Percentiles rank a stretch among this genome's conserved stretches.
Evolutionary conservation across 2,888 invertebrate species (phyloP).

Genomic region (Limnephilus auricula): DNA sequence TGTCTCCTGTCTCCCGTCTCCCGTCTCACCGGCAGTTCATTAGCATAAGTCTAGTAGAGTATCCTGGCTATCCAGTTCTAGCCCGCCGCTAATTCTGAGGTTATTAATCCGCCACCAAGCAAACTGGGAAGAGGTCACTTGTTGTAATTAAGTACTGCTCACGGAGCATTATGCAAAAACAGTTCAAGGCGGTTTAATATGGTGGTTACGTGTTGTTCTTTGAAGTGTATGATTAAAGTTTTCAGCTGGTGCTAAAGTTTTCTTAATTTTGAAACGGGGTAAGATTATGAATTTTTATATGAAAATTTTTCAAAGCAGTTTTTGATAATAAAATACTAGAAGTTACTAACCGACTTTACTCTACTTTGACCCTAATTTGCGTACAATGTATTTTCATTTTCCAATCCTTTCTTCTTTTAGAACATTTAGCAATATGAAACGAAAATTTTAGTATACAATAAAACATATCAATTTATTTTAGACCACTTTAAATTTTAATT

Average conservation of each 20-base stretch:
- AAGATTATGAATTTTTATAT: neutral
- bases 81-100: neutral
- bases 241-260: neutral
- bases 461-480: no score
- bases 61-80: neutral
- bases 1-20: neutral
- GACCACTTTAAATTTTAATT: no score
- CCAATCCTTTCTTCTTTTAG: no score
- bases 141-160: neutral
- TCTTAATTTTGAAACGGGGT: neutral
- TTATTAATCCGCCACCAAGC: neutral
- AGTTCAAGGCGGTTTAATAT: neutral
- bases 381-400: no score
- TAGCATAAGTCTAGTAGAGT: neutral
- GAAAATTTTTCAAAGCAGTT: neutral
- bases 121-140: neutral
- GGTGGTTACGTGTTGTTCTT: neutral
- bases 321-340: neutral
- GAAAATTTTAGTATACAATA: no score
- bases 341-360: neutral
- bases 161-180: neutral
- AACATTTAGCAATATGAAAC: no score
- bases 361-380: no score
- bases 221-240: neutral
- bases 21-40: neutral